A percentile compares a stretch with the other conserved stretches of the same genome.
Evolutionary conservation across 2,888 invertebrate genomes (phyloP).

Genomic region (Steromphala cineraria): DNA sequence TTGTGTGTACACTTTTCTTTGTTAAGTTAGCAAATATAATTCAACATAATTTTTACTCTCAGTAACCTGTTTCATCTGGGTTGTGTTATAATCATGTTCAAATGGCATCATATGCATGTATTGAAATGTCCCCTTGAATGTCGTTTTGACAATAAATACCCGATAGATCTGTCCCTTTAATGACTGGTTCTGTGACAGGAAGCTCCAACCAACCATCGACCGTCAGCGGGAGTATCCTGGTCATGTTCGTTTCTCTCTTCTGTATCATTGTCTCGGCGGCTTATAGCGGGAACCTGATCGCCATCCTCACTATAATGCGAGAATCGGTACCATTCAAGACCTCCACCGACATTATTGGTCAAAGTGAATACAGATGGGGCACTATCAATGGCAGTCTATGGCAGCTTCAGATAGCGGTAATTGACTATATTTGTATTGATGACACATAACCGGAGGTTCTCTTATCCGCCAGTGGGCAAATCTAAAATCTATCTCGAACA

Average conservation of each 20-base stretch:
- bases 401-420: conserved; percentile 52
- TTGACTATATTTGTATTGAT: background rate
- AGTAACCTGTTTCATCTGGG: no score
- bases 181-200: background rate
- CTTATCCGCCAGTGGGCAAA: no score
- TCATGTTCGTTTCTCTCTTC: conserved; percentile 61
- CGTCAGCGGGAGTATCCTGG: conserved; percentile 45
- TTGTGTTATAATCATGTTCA: no score
- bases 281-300: conserved; percentile 69
- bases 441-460: no score
- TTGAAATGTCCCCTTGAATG: no score
- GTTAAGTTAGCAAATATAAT: no score
- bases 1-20: no score
- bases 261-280: conserved; percentile 58
- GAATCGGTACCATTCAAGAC: conserved; percentile 60
- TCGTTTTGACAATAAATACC: no score
- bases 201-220: background rate
- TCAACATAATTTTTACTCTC: no score
- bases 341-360: conserved; percentile 50
- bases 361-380: conserved; percentile 57
- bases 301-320: conserved; percentile 64
- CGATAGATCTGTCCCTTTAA: no score
- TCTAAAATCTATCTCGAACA: no score
- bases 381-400: conserved; percentile 49
- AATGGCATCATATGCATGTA: no score